Base-by-base conservation (phyloP, 2,888 invertebrate genomes). In the Hermodice carunculata region DNA sequence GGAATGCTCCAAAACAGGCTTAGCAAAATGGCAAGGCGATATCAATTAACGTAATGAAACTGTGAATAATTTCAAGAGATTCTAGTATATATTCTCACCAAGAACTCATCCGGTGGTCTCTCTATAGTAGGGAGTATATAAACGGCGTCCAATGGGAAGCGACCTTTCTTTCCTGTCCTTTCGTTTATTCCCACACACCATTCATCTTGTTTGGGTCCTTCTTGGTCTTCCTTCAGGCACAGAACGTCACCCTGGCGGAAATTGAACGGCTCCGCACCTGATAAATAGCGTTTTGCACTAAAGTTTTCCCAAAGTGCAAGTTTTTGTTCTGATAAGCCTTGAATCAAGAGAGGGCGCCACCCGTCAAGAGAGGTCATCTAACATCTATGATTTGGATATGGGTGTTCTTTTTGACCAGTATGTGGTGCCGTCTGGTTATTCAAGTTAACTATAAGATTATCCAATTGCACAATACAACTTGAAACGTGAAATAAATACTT, bases 181-280 rank as follows among this genome's bases (percentile, higher is more conserved):
- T 61, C 60, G 11, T 46, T 49, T 28, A 51, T 49, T 22, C 75
- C 75, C 32, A 52, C 61, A 42, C 61, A 34, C 74, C 74, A 75
- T 42, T 73, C 67, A 8, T 64, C 67, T 48, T 64, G 62, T n/a
- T 56, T 64, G 37, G 70, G 31, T 26, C 61, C 48, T 2, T 34
- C 32, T 32, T 37, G 46, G 26, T 75, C 70, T 24, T 75, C 71
- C 57, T 72, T 32, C 48, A 76, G 51, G 24, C 59, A 54, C 11
- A 75, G 58, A 2, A 75, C 58, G 54, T 76, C 75, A 17, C 76
- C 76, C 48, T 73, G 70, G 26, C 31, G 32, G 49, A 75, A 67
- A 19, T 44, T n/a, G 60, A 72, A 74, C 11, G 61, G 43, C 29
- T 43, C 61, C 31, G n/a, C 19, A 40, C 17, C 14, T 40, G 17